Evolutionary conservation across 2,888 invertebrate genomes (phyloP), one percentile per base, ranked within the genome.

Genomic region (Balanococcus diminutus): DNA sequence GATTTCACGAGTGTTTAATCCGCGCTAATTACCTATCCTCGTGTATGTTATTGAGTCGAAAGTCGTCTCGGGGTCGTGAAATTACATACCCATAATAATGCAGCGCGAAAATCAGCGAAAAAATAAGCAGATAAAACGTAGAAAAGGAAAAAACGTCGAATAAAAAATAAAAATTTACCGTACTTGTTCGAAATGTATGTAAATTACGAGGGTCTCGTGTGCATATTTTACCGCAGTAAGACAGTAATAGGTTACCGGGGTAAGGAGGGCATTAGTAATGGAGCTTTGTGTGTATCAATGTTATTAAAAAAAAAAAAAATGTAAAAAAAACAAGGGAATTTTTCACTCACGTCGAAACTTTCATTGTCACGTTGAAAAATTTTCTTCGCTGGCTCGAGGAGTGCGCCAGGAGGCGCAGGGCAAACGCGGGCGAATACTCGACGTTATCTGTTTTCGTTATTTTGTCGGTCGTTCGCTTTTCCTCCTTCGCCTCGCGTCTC

Each of bases 401-500:
- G 25, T 14, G 46, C 46, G 46, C n/a, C 46, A 46, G 46, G 46
- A 3, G 46, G n/a, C 1, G 67, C 6, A 28, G 28, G 28, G 28
- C 32, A 22, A 5, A 19, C 9, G 75, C 32, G 19, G 32, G 75
- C 32, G 36, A 79, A 79, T 79, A 79, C 75, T 79, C 19, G 75
- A 79, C 75, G 67, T 79, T 79, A 79, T 79, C 75, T 79, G 36
- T 36, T 36, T 36, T 79, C 75, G 75, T 79, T 79, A 36, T 79
- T 79, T 22, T 36, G 75, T 79, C 75, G 75, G 75, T 79, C 75
- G 75, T 79, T 79, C 75, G 75, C 75, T 79, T 36, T 32, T 79
- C 32, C 75, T n/a, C 75, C 36, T 79, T 79, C 19, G 75, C 75
- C 28, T n/a, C 75, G 36, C n/a, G 14, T 11, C 3, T 28, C 32